A percentile compares a stretch with the other conserved stretches of the same genome.
phyloP scores from a whole-genome alignment of 2,797 vertebrate genomes.

The Xerus rutilus region DNA sequence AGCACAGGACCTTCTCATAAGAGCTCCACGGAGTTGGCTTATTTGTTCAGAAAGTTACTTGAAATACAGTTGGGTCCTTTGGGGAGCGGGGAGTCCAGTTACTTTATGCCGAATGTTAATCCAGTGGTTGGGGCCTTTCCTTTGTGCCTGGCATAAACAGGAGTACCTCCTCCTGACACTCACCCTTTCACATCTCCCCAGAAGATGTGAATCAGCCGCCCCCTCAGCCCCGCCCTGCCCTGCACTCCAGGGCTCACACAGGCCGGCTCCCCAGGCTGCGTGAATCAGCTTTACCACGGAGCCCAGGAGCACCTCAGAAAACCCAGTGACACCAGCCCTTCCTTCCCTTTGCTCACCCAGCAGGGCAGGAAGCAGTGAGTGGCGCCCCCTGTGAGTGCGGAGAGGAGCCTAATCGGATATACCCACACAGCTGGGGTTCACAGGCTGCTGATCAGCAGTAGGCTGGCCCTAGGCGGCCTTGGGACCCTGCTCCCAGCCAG shows the following conservation, averaged over 20 bases:
- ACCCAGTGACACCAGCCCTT: accelerated
- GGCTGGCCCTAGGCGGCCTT: background rate
- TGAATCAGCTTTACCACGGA: background rate
- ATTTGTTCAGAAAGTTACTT: background rate
- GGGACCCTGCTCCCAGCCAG: background rate
- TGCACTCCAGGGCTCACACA: background rate
- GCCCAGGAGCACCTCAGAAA: background rate
- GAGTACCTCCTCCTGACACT: background rate
- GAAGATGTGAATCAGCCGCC: background rate
- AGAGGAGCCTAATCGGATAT: accelerated
- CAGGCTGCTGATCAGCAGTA: background rate
- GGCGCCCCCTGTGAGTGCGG: accelerated
- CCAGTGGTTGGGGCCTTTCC: background rate
- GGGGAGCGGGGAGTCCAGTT: background rate
- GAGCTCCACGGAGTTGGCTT: background rate
- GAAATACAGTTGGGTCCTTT: background rate
- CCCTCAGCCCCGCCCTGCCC: background rate
- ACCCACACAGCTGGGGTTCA: no score
- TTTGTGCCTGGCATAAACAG: background rate
- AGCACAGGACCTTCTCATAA: background rate
- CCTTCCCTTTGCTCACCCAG: background rate
- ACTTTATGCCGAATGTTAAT: background rate
- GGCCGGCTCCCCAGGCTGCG: accelerated
- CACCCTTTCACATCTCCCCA: background rate
- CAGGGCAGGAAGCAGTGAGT: accelerated